phyloP scores from a whole-genome alignment of 92 coral and sea anemone genomes.

The Zoanthus solanderi region DNA sequence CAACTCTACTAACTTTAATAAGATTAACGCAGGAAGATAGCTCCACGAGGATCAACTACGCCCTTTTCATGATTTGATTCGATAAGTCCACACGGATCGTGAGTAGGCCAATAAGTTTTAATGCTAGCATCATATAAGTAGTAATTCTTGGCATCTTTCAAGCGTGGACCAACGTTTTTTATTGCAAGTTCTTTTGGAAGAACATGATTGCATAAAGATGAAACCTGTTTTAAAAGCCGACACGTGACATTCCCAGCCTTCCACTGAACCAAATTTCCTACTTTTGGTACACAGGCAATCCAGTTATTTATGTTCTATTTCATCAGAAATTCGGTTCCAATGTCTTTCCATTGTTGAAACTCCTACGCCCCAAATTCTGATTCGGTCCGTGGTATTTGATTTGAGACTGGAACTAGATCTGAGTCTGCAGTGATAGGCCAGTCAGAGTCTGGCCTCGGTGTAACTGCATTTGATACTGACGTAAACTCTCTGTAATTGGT shows the following conservation, averaged over 20 bases:
- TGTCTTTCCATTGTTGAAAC: constrained; percentile 45
- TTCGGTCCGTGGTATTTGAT: constrained; percentile 31
- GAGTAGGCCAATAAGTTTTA: constrained; percentile 10
- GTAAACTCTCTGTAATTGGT: constrained; percentile 32
- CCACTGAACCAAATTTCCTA: constrained; percentile 56
- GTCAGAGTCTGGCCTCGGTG: constrained; percentile 43
- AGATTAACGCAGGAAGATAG: background rate
- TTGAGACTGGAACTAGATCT: constrained; percentile 16
- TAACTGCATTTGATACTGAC: constrained; percentile 31
- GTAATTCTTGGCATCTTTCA: background rate
- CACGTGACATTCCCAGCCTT: constrained; percentile 36
- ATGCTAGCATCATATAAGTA: constrained; percentile 44
- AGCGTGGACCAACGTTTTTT: too few species aligned
- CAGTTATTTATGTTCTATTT: constrained; percentile 64
- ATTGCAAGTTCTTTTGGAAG: background rate
- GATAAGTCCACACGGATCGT: constrained; percentile 41
- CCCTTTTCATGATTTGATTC: background rate
- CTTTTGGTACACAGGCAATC: constrained; percentile 37
- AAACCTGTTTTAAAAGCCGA: constrained; percentile 27
- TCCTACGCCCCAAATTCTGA: constrained; percentile 43
- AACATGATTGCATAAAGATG: background rate
- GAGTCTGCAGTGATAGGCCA: background rate
- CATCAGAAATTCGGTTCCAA: constrained; percentile 52
- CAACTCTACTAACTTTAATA: too few species aligned
- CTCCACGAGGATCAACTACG: background rate